Conservation (phyloP, 2,113 vertebrate species). For the Archocentrus centrarchus region DNA sequence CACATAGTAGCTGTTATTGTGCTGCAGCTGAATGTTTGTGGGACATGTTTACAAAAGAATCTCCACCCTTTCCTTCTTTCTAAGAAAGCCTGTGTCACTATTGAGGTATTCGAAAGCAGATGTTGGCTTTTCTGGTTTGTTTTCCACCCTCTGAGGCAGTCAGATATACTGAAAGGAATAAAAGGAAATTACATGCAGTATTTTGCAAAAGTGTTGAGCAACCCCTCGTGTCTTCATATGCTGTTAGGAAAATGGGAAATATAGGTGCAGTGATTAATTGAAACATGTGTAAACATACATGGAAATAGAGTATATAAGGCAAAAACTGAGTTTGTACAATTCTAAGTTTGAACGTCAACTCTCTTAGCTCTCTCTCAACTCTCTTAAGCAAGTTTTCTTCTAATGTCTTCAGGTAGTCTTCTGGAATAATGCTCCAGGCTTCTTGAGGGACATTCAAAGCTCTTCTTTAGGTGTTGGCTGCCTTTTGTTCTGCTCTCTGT, state of each 20-base stretch:
- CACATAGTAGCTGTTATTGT: not conserved
- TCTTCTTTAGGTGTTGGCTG: not conserved
- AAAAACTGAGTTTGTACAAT: not conserved
- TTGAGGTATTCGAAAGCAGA: slow-evolving; percentile 14
- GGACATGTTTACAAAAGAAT: slow-evolving; percentile 6
- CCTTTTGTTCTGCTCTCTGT: not conserved
- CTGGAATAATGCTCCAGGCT: no score
- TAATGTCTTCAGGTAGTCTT: no score
- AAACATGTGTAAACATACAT: not conserved
- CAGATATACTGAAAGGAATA: not conserved
- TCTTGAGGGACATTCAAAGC: not conserved
- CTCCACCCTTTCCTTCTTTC: slow-evolving; percentile 7
- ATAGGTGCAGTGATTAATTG: not conserved
- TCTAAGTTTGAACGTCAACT: not conserved
- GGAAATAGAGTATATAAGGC: not conserved
- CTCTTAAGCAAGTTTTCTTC: no score
- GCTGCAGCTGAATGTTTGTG: not conserved
- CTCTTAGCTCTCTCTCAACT: not conserved
- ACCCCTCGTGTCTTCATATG: no score
- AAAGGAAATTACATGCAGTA: not conserved
- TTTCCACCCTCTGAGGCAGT: slow-evolving; percentile 9
- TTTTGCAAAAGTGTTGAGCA: not conserved
- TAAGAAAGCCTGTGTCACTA: not conserved
- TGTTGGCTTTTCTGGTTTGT: slow-evolving; percentile 5
- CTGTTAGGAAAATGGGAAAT: not conserved